Conservation (phyloP, 2,888 invertebrate genomes). For the Hylaea fasciaria region DNA sequence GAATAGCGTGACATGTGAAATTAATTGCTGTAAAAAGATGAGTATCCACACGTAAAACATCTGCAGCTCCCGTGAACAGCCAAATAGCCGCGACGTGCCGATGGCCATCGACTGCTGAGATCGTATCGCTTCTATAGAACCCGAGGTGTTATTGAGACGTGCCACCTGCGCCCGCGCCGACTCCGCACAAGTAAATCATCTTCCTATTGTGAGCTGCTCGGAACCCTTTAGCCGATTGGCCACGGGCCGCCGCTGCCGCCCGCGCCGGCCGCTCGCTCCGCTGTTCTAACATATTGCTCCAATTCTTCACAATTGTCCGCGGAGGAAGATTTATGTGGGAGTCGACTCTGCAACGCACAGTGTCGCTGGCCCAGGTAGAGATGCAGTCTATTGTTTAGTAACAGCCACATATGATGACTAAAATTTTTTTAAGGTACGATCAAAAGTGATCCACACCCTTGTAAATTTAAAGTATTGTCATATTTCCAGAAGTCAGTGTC, state of each 20-base stretch:
- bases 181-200: constrained; percentile 8
- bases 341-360: not conserved
- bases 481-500: too few relatives aligned
- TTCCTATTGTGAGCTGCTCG: constrained; percentile 7
- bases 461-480: too few relatives aligned
- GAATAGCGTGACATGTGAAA: constrained; percentile 4
- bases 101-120: constrained; percentile 36
- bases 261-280: constrained; percentile 1
- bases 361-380: constrained; percentile 10
- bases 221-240: constrained; percentile 11
- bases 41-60: constrained; percentile 4
- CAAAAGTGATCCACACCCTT: too few relatives aligned
- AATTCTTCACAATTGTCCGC: constrained; percentile 28
- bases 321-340: constrained; percentile 16
- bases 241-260: constrained; percentile 1
- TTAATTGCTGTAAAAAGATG: constrained; percentile 2
- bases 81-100: constrained; percentile 35
- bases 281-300: constrained; percentile 29
- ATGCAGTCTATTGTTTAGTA: constrained; percentile 2
- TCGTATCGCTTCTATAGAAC: constrained; percentile 10
- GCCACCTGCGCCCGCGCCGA: constrained; percentile 4
- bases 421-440: too few relatives aligned
- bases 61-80: constrained; percentile 9
- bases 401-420: too few relatives aligned
- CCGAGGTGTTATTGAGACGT: constrained; percentile 18